Base-by-base conservation (phyloP, 2,113 vertebrate species). In the Phyllopteryx taeniolatus region DNA sequence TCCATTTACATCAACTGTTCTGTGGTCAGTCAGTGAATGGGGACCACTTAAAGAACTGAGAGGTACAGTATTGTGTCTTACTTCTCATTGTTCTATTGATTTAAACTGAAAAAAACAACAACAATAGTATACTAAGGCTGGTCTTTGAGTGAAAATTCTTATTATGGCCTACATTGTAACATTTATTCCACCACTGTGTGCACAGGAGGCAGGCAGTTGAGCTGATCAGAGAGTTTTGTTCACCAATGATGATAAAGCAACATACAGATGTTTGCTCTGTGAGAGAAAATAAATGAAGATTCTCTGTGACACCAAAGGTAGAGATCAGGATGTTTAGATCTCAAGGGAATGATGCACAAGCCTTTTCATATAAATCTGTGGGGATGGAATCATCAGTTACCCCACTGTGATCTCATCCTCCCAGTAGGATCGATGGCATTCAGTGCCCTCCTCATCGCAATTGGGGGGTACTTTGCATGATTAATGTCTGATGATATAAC, bases 321-420 rank as follows among this genome's bases (percentile, higher is more conserved):
- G 27, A 70, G 2, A n/a, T 12, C 19, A 42, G 51, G 46, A 27
- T 17, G 66, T 46, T 9, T 19, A 14, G 53, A 47, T 65, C 61
- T 46, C 53, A 2, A 0, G 67, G 60, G 46, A 70, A 4, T 27
- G 19, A 33, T 44, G 42, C 13, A 1, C 46, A 49, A 62, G 27
- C 57, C 31, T 49, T 35, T 64, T 42, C 67, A 73, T 27, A 74
- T 67, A 43, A 68, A 74, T 74, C 62, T 49, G 68, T 27, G 20
- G 35, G 27, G 68, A 12, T 27, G 33, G 2, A 20, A 46, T 74
- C 33, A 65, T 53, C 60, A 33, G 22, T 56, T 33, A 15, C 33
- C 39, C 60, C 33, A 19, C 51, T 69, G 9, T 65, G 49, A 53
- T 20, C 49, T 53, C 49, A 69, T 67, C 68, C 22, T 47, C 61